Evolutionary conservation across 1,140 invertebrate species (phyloP).

Genomic region (Oryctes rhinoceros): DNA sequence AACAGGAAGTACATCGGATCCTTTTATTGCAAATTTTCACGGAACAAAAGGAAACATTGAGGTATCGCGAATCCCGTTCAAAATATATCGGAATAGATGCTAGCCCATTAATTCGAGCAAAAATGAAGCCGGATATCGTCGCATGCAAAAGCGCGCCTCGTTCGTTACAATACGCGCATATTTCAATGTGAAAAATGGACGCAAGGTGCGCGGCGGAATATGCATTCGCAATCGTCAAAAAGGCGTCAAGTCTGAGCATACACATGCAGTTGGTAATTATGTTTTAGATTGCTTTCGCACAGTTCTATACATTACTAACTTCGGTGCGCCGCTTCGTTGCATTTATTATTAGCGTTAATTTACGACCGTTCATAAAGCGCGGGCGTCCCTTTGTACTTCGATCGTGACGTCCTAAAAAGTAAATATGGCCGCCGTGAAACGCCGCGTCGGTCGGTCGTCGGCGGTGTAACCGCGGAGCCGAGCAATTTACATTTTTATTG

Average conservation of each 20-base stretch:
- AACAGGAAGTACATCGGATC: too few species aligned
- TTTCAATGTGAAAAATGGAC: background rate
- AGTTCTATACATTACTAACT: background rate
- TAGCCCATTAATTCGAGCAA: too few species aligned
- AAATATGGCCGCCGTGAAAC: too few species aligned
- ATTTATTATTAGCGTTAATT: constrained; percentile 9
- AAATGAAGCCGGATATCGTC: too few species aligned
- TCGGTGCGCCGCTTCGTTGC: background rate
- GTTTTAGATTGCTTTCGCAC: background rate
- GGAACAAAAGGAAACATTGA: too few species aligned
- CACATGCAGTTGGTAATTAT: background rate
- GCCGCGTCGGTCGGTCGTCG: too few species aligned
- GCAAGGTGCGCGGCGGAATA: background rate
- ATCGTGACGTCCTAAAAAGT: background rate
- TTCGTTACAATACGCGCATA: background rate
- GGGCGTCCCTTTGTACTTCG: background rate
- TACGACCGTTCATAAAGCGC: background rate
- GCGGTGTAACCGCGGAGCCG: too few species aligned
- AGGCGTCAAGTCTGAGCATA: background rate
- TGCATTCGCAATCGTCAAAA: background rate
- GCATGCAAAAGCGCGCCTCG: too few species aligned
- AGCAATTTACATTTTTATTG: constrained; percentile 1
- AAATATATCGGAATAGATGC: too few species aligned
- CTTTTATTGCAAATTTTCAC: too few species aligned
- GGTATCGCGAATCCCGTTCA: too few species aligned